Conservation (phyloP, 2,797 vertebrate species). For the Intellagama lesueurii region DNA sequence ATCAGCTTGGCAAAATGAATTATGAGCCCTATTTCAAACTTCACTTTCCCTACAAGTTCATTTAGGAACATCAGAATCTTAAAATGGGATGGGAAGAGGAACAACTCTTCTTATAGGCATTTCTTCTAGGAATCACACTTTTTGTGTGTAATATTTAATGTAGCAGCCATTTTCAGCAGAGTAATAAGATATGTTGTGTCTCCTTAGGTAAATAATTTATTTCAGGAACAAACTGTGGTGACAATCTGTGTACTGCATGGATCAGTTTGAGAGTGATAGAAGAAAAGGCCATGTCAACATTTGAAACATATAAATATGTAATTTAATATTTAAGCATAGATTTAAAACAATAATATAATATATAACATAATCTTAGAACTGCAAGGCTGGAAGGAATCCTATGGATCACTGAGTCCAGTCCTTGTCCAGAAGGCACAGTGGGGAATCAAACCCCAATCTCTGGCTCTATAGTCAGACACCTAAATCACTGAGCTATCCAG, state of each 20-base stretch:
- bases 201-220: conserved; percentile 3
- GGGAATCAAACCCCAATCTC: too few species aligned
- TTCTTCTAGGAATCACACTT: background rate
- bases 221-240: background rate
- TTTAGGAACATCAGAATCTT: conserved; percentile 1
- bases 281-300: background rate
- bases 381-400: too few species aligned
- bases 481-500: too few species aligned
- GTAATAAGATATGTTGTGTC: background rate
- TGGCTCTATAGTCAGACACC: too few species aligned
- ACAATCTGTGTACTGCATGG: background rate
- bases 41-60: conserved; percentile 39
- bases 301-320: conserved; percentile 13
- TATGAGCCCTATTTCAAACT: conserved; percentile 47
- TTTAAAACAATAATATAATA: background rate
- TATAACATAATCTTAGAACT: too few species aligned
- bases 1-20: conserved; percentile 57
- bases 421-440: too few species aligned
- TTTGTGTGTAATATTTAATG: conserved; percentile 38
- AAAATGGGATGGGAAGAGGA: background rate
- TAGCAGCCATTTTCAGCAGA: background rate
- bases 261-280: background rate
- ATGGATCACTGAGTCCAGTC: too few species aligned
- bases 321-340: conserved; percentile 43
- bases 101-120: background rate